phyloP scores from a whole-genome alignment of 2,888 invertebrate species.

The Eurytoma californica region DNA sequence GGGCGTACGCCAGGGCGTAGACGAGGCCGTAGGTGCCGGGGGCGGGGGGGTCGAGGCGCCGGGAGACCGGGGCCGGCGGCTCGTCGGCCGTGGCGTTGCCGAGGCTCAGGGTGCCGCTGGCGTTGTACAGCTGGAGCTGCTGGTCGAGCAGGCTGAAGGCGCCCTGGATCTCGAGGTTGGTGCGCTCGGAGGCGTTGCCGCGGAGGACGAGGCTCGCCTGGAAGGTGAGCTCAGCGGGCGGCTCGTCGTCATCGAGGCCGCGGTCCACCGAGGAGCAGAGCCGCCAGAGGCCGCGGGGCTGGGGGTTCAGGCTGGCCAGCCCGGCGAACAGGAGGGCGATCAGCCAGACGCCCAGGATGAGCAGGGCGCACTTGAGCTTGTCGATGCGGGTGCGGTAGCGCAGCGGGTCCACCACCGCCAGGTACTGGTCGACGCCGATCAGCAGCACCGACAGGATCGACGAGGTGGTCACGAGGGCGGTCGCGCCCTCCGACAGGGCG shows the following conservation, averaged over 20 bases:
- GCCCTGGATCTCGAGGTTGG: constrained; percentile 55
- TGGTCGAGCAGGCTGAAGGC: constrained; percentile 14
- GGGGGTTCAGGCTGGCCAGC: constrained; percentile 75
- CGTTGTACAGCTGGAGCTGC: constrained; percentile 30
- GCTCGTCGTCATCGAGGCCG: background rate
- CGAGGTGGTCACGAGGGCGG: constrained; percentile 78
- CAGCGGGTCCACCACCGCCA: constrained; percentile 81
- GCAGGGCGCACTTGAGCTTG: constrained; percentile 75
- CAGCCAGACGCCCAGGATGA: constrained; percentile 76
- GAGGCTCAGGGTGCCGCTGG: background rate
- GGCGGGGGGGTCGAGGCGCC: constrained; percentile 70
- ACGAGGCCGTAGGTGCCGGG: constrained; percentile 72
- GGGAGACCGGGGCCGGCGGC: constrained; percentile 68
- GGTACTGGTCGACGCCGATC: constrained; percentile 81
- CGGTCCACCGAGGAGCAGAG: constrained; percentile 65
- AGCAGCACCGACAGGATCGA: constrained; percentile 80
- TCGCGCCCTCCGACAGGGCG: constrained; percentile 79
- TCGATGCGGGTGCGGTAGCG: constrained; percentile 79
- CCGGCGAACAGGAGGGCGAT: constrained; percentile 74
- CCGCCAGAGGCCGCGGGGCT: constrained; percentile 75
- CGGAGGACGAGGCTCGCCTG: constrained; percentile 54
- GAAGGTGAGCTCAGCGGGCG: constrained; percentile 35
- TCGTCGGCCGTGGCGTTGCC: background rate
- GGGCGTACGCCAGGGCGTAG: constrained; percentile 75
- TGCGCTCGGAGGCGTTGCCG: constrained; percentile 29